Base-by-base conservation (phyloP, 2,888 invertebrate genomes). In the Helicoverpa assulta region DNA sequence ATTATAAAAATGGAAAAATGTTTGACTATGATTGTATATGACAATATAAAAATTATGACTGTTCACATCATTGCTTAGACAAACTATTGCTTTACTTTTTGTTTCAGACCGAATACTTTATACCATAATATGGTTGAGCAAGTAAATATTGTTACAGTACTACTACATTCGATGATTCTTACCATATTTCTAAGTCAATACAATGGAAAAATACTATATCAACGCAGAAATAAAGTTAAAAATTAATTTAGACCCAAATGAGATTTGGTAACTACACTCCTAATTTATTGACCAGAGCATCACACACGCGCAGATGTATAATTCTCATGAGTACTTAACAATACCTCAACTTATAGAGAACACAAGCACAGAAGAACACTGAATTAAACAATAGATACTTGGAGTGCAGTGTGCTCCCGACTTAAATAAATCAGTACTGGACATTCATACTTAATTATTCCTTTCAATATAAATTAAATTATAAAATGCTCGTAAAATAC, bases 401-500 rank as follows among this genome's bases (percentile, higher is more conserved):
- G 87, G 88, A 92, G 91, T 89, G 92, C 89, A 90, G 89, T 87
- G 86, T 90, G 87, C 90, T 89, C 89, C 85, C 83, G 58, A 67
- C 84, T 91, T 91, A 91, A 91, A 92, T 88, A 92, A 91, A 93
- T 93, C 94, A 93, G 94, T 94, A 93, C 93, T 89, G 87, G 88
- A 90, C 86, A 91, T 90, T 91, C 91, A 90, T 89, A 90, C 88
- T 89, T 91, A 94, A 91, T 89, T 88, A 90, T 88, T 90, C 86
- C 85, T 87, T 84, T 92, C 87, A 86, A 90, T 93, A 94, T 92
- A 94, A 94, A 94, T 92, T 93, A 95, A 93, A 94, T 90, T 92
- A 93, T 91, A 92, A 92, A 94, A 93, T 95, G 93, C 93, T 93
- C 93, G 90, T 94, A 94, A 93, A 94, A 93, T 94, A 94, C 91